Evolutionary conservation across 2,888 invertebrate species (phyloP).

Genomic region (Yponomeuta malinellus): DNA sequence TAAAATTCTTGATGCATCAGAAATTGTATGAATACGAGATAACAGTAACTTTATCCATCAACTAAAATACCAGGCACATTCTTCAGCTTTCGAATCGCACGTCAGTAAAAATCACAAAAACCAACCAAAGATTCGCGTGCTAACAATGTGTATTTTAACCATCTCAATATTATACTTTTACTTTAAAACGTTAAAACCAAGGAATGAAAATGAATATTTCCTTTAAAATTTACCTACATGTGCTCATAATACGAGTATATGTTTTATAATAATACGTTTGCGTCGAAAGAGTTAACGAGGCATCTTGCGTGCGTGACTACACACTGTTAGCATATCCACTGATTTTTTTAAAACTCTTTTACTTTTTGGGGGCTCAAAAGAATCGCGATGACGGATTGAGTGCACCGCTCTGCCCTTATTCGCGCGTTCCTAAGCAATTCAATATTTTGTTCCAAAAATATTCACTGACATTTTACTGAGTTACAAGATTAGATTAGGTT

Average conservation of each 20-base stretch:
- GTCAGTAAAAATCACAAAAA: slow-evolving; percentile 2
- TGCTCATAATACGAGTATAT: slow-evolving; percentile 33
- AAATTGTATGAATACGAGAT: not conserved
- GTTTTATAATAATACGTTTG: slow-evolving; percentile 64
- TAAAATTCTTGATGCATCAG: not conserved
- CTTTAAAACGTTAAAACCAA: slow-evolving; percentile 31
- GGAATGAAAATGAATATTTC: slow-evolving; percentile 38
- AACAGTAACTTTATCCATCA: not conserved
- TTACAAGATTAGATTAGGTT: no score
- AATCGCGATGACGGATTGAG: slow-evolving; percentile 55
- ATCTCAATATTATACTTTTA: slow-evolving; percentile 35
- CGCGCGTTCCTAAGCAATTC: not conserved
- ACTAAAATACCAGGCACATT: not conserved
- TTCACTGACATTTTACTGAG: no score
- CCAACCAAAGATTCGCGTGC: slow-evolving; percentile 39
- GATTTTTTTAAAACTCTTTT: slow-evolving; percentile 31
- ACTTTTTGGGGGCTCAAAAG: slow-evolving; percentile 27
- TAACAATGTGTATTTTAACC: slow-evolving; percentile 54
- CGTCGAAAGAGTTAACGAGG: slow-evolving; percentile 49
- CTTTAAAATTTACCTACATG: slow-evolving; percentile 30
- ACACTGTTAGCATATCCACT: slow-evolving; percentile 60
- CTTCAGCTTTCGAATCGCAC: not conserved
- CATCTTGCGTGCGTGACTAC: slow-evolving; percentile 55
- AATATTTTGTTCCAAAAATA: not conserved
- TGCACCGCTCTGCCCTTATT: slow-evolving; percentile 28